These are phyloP conservation scores for Brachionus koreanus DNA, from an alignment of 1,140 invertebrate genomes.

Conservation along the genomic window DNA sequence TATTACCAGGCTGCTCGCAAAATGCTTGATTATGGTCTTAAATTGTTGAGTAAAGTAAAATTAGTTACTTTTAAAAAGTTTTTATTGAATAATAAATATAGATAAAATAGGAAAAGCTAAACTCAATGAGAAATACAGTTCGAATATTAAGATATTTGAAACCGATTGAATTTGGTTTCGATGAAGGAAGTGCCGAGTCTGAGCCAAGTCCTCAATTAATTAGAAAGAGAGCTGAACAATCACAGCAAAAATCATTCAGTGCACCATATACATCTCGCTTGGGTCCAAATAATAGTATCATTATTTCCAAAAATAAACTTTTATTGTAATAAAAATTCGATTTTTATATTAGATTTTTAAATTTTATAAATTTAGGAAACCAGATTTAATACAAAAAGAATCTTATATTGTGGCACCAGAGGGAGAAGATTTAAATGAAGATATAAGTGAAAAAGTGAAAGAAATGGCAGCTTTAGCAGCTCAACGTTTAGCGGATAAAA, in stretches of 20 bases:
- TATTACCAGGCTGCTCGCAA: constrained; percentile 91
- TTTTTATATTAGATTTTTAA: not conserved
- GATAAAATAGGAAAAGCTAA: constrained; percentile 12
- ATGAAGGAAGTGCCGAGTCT: not conserved
- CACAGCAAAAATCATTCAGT: not conserved
- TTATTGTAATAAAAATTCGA: not conserved
- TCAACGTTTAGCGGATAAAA: constrained; percentile 22
- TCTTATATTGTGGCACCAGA: constrained; percentile 25
- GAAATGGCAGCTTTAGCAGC: constrained; percentile 25
- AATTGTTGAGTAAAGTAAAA: constrained; percentile 66
- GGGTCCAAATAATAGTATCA: constrained; percentile 8
- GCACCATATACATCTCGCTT: not conserved
- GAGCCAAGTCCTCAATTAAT: constrained; percentile 27
- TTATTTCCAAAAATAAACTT: constrained; percentile 24
- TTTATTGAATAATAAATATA: not conserved
- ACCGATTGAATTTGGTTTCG: not conserved
- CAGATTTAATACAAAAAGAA: not conserved
- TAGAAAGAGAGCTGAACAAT: constrained; percentile 33
- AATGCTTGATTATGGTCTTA: constrained; percentile 76
- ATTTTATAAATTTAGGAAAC: not conserved
- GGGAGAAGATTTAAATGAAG: constrained; percentile 14
- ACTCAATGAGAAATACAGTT: constrained; percentile 6
- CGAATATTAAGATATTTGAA: constrained; percentile 29
- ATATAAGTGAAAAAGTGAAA: constrained; percentile 11
- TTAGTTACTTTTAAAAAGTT: constrained; percentile 47